Conservation (phyloP, 2,797 vertebrate genomes). For the Lutjanus campechanus region DNA sequence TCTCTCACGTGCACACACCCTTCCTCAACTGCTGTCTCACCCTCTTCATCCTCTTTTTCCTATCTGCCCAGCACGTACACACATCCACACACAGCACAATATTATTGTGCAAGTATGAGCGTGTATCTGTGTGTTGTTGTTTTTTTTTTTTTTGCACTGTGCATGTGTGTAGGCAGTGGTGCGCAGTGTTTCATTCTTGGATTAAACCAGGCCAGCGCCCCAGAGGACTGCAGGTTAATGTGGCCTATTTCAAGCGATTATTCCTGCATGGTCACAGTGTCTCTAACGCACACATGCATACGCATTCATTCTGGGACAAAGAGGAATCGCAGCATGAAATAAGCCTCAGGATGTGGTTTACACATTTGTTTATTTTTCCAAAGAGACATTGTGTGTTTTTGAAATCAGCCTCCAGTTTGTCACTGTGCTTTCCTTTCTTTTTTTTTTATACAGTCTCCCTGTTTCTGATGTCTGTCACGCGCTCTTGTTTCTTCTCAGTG, state of each 20-base stretch:
- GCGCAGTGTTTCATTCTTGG: conserved; percentile 60
- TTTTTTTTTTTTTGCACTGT: not conserved
- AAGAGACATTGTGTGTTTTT: conserved; percentile 42
- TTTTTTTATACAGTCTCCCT: not conserved
- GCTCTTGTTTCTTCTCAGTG: conserved; percentile 1
- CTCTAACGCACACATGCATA: conserved; percentile 53
- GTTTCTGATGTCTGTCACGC: not conserved
- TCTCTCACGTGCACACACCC: not conserved
- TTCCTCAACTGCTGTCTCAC: not conserved
- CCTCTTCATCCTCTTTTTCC: conserved; percentile 2
- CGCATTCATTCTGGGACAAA: conserved; percentile 42
- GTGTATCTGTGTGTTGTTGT: conserved; percentile 30
- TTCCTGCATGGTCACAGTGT: conserved; percentile 76
- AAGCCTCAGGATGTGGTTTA: conserved; percentile 45
- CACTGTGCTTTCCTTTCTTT: conserved; percentile 8
- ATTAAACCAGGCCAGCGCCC: conserved; percentile 82
- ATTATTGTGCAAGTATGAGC: conserved; percentile 10
- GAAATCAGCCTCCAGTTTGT: conserved; percentile 37
- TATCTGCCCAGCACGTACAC: conserved; percentile 3
- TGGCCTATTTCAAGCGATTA: conserved; percentile 82
- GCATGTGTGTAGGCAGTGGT: conserved; percentile 55
- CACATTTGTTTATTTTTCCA: conserved; percentile 44
- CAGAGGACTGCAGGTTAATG: conserved; percentile 84
- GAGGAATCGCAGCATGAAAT: conserved; percentile 31
- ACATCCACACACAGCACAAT: not conserved